Conservation (phyloP, 2,113 vertebrate species). For the Mandrillus leucophaeus region DNA sequence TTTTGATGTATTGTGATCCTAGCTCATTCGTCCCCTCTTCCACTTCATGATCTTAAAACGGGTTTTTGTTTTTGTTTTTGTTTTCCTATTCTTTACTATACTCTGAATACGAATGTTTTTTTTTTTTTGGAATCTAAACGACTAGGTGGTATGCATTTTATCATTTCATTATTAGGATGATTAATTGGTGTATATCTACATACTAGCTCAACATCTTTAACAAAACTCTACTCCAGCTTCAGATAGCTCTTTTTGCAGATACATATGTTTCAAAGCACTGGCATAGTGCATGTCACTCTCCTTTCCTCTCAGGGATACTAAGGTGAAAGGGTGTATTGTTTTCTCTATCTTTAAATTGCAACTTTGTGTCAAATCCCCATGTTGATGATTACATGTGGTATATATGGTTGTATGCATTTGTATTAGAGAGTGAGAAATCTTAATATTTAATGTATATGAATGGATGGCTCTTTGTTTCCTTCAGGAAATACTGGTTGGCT, state of each 20-base stretch:
- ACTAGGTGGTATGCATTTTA: background rate
- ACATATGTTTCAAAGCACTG: background rate
- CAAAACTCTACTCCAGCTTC: background rate
- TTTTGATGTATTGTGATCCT: background rate
- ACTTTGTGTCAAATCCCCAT: background rate
- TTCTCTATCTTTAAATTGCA: background rate
- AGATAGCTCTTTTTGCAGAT: background rate
- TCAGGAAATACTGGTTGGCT: background rate
- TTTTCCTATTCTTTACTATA: background rate
- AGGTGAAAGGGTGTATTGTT: background rate
- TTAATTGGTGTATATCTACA: background rate
- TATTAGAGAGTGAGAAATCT: background rate
- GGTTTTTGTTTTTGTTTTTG: too few relatives aligned
- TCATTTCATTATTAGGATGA: background rate
- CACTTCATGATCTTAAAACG: background rate
- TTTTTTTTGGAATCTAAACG: background rate
- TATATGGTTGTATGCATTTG: background rate
- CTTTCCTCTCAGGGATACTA: background rate
- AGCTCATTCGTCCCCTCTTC: background rate
- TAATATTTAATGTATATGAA: background rate
- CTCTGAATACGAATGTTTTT: background rate
- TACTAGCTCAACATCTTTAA: background rate
- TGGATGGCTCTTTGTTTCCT: background rate
- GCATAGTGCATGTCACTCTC: accelerated
- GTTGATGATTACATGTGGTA: background rate